phyloP scores from a whole-genome alignment of 2,797 vertebrate species.

The Enteromius anoplus region DNA sequence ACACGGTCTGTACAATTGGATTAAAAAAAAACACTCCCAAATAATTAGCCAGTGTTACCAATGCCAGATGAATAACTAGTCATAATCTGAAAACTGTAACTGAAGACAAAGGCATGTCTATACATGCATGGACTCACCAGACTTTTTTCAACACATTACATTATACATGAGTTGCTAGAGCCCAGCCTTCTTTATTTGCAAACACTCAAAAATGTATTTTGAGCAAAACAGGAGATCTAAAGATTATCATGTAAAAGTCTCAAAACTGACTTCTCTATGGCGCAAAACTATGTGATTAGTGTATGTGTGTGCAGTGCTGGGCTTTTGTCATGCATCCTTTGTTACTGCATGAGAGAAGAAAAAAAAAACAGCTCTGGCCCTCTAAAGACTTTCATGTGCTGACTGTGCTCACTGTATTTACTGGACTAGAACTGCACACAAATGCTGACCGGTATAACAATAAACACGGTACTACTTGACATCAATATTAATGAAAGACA shows the following conservation, averaged over 20 bases:
- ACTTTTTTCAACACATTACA: not conserved
- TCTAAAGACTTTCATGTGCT: constrained; percentile 24
- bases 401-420: constrained; percentile 4
- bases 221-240: not conserved
- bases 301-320: not conserved
- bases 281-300: not conserved
- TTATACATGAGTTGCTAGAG: not conserved
- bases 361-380: not conserved
- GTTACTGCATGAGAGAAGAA: constrained; percentile 14
- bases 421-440: not conserved
- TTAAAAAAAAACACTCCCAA: not conserved
- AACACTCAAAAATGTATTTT: not conserved
- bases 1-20: not conserved
- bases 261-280: not conserved
- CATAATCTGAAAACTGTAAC: not conserved
- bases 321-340: constrained; percentile 33
- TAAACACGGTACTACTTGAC: not conserved
- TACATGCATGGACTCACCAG: not conserved
- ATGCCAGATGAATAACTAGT: not conserved
- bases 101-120: not conserved
- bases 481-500: not conserved
- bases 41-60: not conserved
- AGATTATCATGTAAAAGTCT: not conserved
- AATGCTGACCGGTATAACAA: not conserved
- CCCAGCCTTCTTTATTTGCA: not conserved